phyloP scores from a whole-genome alignment of 2,113 vertebrate species.

The Apodemus sylvaticus region DNA sequence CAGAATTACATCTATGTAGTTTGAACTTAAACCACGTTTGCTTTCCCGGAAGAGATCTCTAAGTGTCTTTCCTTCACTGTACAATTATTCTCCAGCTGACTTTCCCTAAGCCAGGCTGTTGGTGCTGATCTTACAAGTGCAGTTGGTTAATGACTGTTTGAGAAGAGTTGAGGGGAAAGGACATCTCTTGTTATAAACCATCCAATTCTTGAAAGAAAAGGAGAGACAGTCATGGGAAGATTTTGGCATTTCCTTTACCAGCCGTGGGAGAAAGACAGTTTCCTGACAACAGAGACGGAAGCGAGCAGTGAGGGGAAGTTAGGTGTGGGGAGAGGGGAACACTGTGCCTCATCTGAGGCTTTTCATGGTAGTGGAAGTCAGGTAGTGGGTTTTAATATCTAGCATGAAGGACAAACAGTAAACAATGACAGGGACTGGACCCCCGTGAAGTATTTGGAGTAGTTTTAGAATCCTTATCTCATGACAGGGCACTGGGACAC shows the following conservation, averaged over 20 bases:
- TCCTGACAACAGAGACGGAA: not conserved
- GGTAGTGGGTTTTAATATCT: not conserved
- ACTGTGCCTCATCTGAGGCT: fast-evolving
- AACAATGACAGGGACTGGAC: no score
- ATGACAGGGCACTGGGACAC: not conserved
- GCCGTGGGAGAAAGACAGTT: not conserved
- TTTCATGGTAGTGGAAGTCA: not conserved
- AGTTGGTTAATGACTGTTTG: not conserved
- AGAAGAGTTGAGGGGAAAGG: conserved; percentile 17
- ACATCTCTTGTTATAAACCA: not conserved
- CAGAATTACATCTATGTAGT: conserved; percentile 8
- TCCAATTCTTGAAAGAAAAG: not conserved
- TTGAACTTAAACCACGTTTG: not conserved
- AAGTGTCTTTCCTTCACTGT: not conserved
- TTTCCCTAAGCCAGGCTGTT: not conserved
- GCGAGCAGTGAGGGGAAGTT: not conserved
- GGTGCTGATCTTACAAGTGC: not conserved
- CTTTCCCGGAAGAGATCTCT: not conserved
- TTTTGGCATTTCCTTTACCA: not conserved
- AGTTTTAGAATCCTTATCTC: not conserved
- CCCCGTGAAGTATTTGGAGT: not conserved
- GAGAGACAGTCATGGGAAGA: not conserved
- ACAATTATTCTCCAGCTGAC: not conserved
- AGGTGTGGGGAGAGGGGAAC: not conserved
- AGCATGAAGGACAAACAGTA: not conserved